These are phyloP conservation scores for Diadumene lineata DNA, from an alignment of 92 coral and sea anemone genomes.

Conservation along the genomic window DNA sequence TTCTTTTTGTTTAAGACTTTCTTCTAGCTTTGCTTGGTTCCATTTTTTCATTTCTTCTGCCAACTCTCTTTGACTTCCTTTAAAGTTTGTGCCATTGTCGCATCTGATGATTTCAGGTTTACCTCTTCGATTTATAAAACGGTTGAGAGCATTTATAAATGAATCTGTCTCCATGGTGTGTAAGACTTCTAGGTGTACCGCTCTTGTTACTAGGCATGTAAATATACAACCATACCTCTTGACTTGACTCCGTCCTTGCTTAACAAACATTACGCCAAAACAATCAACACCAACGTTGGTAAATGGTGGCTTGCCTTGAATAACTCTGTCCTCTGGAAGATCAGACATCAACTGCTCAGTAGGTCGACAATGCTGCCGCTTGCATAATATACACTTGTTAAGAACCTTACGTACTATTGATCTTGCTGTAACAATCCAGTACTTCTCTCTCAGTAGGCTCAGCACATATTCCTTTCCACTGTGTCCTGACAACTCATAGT, in stretches of 20 bases:
- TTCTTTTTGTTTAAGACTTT: conserved; percentile 11
- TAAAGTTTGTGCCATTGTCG: conserved; percentile 18
- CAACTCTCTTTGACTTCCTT: conserved; percentile 2
- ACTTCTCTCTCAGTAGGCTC: background rate
- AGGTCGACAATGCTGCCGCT: too few species aligned
- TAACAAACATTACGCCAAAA: background rate
- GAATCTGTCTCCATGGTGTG: conserved; percentile 5
- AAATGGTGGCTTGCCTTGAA: conserved; percentile 7
- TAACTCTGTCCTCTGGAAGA: background rate
- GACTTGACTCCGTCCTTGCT: background rate
- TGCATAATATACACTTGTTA: background rate
- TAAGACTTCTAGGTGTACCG: background rate
- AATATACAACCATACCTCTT: conserved; percentile 8
- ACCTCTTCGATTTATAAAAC: conserved; percentile 6
- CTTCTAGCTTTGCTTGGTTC: conserved; percentile 12
- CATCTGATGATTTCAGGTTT: conserved; percentile 1
- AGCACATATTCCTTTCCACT: conserved; percentile 1
- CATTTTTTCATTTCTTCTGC: background rate
- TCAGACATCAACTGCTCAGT: background rate
- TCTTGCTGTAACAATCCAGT: conserved; percentile 11
- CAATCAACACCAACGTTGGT: conserved; percentile 8
- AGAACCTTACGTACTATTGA: background rate
- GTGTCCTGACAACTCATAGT: background rate
- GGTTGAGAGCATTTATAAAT: background rate
- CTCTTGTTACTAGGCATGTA: background rate